Conservation (phyloP, 2,797 vertebrate genomes). For the Bucorvus abyssinicus region DNA sequence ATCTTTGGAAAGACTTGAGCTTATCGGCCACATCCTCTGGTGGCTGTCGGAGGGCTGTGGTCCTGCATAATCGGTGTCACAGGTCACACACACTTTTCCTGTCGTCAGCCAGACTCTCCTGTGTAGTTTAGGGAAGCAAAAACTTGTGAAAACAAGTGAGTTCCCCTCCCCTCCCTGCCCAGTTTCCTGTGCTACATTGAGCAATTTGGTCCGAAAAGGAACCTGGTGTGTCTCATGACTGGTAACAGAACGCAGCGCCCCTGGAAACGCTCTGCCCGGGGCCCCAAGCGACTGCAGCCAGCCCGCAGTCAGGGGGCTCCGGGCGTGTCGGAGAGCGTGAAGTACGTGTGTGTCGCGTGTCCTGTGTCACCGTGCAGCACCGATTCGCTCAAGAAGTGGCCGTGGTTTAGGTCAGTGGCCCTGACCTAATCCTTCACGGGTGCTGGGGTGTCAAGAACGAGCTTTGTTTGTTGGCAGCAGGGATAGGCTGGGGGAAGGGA, state of each 20-base stretch:
- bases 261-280: neutral
- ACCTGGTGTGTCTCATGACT: neutral
- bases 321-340: neutral
- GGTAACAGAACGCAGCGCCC: neutral
- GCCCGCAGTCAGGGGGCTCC: neutral
- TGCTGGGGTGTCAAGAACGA: neutral
- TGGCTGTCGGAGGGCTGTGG: neutral
- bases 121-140: neutral
- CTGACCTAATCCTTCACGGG: no score
- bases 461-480: neutral
- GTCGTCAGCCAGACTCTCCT: neutral
- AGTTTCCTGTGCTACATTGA: slow-evolving; percentile 46
- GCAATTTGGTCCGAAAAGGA: slow-evolving; percentile 40
- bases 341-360: neutral
- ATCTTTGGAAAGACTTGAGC: neutral
- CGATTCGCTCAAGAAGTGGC: neutral
- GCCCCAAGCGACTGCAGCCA: neutral
- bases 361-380: no score
- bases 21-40: fast-evolving
- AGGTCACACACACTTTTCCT: neutral
- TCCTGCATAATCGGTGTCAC: neutral
- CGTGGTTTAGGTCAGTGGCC: neutral
- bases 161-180: neutral
- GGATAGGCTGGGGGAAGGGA: neutral
- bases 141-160: slow-evolving; percentile 10